A percentile compares a stretch with the other conserved stretches of the same genome.
Conservation (phyloP, 2,113 vertebrate species). For the Barnardius zonarius region DNA sequence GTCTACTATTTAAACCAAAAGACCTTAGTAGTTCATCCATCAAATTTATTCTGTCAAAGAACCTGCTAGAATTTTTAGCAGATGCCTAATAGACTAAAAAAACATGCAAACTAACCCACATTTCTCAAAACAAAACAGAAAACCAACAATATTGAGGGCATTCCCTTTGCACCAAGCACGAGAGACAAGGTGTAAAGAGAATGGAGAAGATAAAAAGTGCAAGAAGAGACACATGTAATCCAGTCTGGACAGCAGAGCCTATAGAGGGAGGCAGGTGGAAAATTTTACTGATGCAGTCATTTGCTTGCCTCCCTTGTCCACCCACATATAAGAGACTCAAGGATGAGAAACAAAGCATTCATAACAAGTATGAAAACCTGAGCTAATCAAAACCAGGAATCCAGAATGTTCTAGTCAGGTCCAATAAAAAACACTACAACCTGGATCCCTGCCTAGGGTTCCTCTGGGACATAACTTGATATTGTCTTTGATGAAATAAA, state of each 20-base stretch:
- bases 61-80: not conserved
- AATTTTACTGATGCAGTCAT: not conserved
- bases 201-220: not conserved
- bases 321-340: not conserved
- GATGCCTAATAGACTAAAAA: not conserved
- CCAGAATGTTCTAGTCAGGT: not conserved
- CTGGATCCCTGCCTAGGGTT: not conserved
- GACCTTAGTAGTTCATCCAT: not conserved
- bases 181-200: not conserved
- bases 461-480: not conserved
- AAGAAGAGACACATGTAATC: not conserved
- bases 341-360: not conserved
- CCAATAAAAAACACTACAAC: not conserved
- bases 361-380: not conserved
- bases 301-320: not conserved
- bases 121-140: not conserved
- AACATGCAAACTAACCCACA: not conserved
- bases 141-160: not conserved
- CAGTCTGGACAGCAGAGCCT: not conserved
- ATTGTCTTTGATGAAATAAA: not conserved
- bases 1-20: not conserved
- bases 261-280: not conserved
- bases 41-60: not conserved
- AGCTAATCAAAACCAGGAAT: conserved; percentile 1
- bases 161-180: not conserved